Evolutionary conservation across 1,140 invertebrate species (phyloP).

Genomic region (Scaptomyza graminum): DNA sequence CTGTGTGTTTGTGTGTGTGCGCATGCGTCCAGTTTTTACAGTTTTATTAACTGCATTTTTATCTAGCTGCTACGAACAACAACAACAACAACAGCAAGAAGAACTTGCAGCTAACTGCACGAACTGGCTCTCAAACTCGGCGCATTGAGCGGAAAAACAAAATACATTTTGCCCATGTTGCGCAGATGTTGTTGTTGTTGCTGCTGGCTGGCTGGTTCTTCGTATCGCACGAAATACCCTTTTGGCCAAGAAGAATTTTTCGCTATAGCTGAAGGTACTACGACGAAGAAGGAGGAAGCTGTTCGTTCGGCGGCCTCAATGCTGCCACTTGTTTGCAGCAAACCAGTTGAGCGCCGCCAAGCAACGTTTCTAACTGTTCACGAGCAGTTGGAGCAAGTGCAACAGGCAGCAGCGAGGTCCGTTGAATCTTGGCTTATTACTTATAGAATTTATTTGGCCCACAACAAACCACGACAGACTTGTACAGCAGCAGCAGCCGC

Average conservation of each 20-base stretch:
- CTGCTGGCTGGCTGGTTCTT: slow-evolving; percentile 39
- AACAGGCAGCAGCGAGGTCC: slow-evolving; percentile 48
- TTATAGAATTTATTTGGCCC: slow-evolving; percentile 80
- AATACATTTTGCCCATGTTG: slow-evolving; percentile 50
- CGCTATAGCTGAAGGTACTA: slow-evolving; percentile 59
- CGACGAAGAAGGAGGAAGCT: slow-evolving; percentile 61
- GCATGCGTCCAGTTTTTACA: slow-evolving; percentile 82
- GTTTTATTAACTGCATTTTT: slow-evolving; percentile 83
- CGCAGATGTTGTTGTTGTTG: not conserved
- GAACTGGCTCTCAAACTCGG: slow-evolving; percentile 70
- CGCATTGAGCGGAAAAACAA: slow-evolving; percentile 66
- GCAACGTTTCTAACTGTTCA: slow-evolving; percentile 69
- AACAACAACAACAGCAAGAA: not conserved
- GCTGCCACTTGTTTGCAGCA: slow-evolving; percentile 40
- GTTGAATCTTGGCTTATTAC: slow-evolving; percentile 67
- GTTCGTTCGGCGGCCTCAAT: slow-evolving; percentile 35
- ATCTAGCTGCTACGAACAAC: slow-evolving; percentile 65
- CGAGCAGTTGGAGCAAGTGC: slow-evolving; percentile 58
- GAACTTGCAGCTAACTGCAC: slow-evolving; percentile 65
- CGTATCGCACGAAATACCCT: slow-evolving; percentile 79
- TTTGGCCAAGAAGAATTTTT: slow-evolving; percentile 73
- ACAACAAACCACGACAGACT: slow-evolving; percentile 72
- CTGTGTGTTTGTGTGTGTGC: slow-evolving; percentile 47
- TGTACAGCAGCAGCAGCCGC: slow-evolving; percentile 36
- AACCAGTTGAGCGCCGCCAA: slow-evolving; percentile 69